Percentiles rank a stretch among this genome's conserved stretches.
These are phyloP conservation scores for Intellagama lesueurii DNA, from an alignment of 2,797 vertebrate genomes.

Conservation along the genomic window DNA sequence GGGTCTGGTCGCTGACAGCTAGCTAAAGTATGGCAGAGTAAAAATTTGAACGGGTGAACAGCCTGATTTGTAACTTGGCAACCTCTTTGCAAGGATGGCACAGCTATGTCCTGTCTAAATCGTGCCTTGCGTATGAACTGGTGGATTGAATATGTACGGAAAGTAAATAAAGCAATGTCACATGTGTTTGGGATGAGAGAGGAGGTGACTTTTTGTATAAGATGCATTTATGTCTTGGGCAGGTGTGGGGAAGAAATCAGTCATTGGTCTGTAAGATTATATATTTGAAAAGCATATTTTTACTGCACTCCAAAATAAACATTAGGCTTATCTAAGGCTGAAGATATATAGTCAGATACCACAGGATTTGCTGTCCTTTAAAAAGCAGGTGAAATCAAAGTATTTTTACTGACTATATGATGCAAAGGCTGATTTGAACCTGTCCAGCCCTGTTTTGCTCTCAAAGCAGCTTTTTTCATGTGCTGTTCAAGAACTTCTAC, in stretches of 20 bases:
- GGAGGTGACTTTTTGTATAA: background rate
- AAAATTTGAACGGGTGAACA: no score
- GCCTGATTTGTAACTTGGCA: no score
- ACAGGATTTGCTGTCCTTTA: no score
- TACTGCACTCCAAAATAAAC: background rate
- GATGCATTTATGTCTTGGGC: background rate
- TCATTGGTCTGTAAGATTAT: background rate
- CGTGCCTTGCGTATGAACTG: background rate
- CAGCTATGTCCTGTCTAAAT: background rate
- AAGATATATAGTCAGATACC: no score
- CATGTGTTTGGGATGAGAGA: background rate
- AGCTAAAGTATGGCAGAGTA: background rate
- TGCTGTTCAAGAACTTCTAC: no score
- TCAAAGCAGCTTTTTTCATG: no score
- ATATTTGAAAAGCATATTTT: background rate
- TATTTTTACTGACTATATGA: no score
- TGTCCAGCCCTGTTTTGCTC: no score
- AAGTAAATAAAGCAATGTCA: background rate
- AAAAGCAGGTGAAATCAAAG: no score
- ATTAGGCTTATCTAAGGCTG: background rate
- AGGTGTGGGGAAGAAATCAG: no score
- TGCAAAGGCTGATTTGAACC: no score
- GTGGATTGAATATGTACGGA: background rate
- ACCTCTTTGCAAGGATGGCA: background rate
- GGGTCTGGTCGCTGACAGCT: background rate